These are phyloP conservation scores for Melanostoma scalare DNA, from an alignment of 2,888 invertebrate genomes.

Conservation along the genomic window DNA sequence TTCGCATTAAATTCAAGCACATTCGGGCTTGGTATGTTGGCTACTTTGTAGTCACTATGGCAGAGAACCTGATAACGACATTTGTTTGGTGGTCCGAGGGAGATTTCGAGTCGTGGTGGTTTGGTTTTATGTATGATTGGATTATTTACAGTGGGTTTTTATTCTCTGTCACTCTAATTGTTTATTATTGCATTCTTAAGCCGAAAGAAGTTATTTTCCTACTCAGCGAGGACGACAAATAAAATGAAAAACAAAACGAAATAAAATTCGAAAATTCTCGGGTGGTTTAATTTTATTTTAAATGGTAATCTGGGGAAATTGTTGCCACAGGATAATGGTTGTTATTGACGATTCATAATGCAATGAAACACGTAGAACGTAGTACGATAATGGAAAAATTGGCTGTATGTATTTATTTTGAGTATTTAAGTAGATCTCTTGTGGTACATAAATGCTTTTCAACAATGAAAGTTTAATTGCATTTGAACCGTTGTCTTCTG, in stretches of 20 bases:
- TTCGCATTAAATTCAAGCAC: slow-evolving; percentile 89
- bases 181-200: slow-evolving; percentile 86
- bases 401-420: too few species aligned
- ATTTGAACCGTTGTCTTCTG: too few species aligned
- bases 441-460: too few species aligned
- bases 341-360: too few species aligned
- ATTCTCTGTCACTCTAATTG: slow-evolving; percentile 85
- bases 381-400: too few species aligned
- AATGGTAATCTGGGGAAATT: too few species aligned
- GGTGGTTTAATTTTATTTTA: too few species aligned
- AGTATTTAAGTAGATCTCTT: too few species aligned
- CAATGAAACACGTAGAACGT: too few species aligned
- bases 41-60: slow-evolving; percentile 86
- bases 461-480: too few species aligned
- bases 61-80: slow-evolving; percentile 88
- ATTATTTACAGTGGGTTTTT: slow-evolving; percentile 85
- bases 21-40: slow-evolving; percentile 87
- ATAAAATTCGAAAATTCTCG: too few species aligned
- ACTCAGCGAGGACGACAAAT: slow-evolving; percentile 22
- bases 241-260: neutral
- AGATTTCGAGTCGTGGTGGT: slow-evolving; percentile 88
- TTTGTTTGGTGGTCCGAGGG: slow-evolving; percentile 85
- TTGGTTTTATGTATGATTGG: slow-evolving; percentile 85
- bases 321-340: too few species aligned
- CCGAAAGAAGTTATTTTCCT: slow-evolving; percentile 84